Evolutionary conservation across 37 sponge, comb jelly and placozoan genomes (phyloP).

Genomic region (Cliona cf. orientalis): DNA sequence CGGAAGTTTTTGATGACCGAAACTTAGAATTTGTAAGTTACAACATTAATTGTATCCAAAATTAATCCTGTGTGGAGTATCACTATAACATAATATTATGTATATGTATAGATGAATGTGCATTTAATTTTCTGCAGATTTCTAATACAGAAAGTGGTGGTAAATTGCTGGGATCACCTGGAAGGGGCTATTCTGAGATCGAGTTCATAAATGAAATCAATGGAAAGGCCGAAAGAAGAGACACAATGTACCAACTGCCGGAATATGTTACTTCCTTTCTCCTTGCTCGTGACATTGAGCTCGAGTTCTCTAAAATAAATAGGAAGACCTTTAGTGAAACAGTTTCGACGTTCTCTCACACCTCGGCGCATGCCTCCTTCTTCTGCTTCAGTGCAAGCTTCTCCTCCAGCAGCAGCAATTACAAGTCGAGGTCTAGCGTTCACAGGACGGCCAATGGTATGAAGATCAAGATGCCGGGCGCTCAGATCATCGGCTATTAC

Average conservation of each 20-base stretch:
- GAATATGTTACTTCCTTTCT: slow-evolving; percentile 32
- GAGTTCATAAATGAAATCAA: no score
- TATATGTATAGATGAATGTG: no score
- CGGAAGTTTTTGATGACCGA: slow-evolving; percentile 36
- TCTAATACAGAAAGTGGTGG: no score
- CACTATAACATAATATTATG: no score
- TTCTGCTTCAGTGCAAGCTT: background rate
- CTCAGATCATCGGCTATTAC: slow-evolving; percentile 50
- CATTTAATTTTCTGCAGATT: no score
- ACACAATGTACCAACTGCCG: slow-evolving; percentile 28
- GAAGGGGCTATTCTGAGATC: background rate
- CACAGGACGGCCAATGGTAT: slow-evolving; percentile 24
- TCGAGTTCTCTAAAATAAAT: slow-evolving; percentile 28
- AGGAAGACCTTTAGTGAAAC: background rate
- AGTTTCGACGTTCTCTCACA: background rate
- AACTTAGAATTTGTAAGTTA: slow-evolving; percentile 25
- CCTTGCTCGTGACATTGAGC: slow-evolving; percentile 31
- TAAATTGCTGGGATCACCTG: slow-evolving; percentile 1
- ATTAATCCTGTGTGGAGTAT: no score
- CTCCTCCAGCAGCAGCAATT: background rate
- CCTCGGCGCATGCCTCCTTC: background rate
- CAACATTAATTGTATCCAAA: no score
- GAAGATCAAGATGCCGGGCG: slow-evolving; percentile 46
- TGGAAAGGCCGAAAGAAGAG: no score
- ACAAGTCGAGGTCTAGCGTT: background rate